Base-by-base conservation (phyloP, 1,140 invertebrate genomes). In the Monochamus saltuarius region DNA sequence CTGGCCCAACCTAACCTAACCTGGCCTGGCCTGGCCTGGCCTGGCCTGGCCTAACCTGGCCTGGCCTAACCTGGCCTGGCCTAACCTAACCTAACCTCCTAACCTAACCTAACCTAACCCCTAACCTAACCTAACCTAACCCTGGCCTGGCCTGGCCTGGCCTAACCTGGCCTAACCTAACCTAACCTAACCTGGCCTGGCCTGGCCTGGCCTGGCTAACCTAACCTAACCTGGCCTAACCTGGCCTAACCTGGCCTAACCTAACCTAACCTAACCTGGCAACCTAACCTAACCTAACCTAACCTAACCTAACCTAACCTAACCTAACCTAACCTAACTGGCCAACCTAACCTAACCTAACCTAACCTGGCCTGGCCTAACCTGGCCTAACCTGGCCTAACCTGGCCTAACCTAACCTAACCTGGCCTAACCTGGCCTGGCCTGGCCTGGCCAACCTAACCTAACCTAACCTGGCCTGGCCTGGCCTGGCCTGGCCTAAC, bases 181-280 rank as follows among this genome's bases (percentile, higher is more conserved):
- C 62, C 53, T 72, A 66, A 61, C 56, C 54, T 64, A 63, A 39
- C 51, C 56, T 37, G 73, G 51, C 57, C 49, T 61, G 56, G 52
- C 64, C 56, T 62, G 62, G 59, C 63, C 37, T 57, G 62, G 61
- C 56, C 67, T 4, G 29, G n/a, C 46, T 17, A 13, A 17, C 46
- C 46, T 49, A 49, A 49, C 46, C 46, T 59, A 69, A 72, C 65
- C 71, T 73, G 79, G 77, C 77, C 75, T 76, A 75, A 80, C 75
- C 78, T 75, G 77, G 77, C 69, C 72, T 68, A 62, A 64, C 66
- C 67, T 68, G 70, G 70, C 70, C 69, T 56, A 56, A 56, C 53
- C 53, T 45, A 2, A 56, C 53, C 53, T 65, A 65, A 69, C 68
- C 68, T 68, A 69, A 68, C 68, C 40, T 63, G 53, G 64, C n/a